Evolutionary conservation across 2,888 invertebrate species (phyloP).

Genomic region (Acleris sparsana): DNA sequence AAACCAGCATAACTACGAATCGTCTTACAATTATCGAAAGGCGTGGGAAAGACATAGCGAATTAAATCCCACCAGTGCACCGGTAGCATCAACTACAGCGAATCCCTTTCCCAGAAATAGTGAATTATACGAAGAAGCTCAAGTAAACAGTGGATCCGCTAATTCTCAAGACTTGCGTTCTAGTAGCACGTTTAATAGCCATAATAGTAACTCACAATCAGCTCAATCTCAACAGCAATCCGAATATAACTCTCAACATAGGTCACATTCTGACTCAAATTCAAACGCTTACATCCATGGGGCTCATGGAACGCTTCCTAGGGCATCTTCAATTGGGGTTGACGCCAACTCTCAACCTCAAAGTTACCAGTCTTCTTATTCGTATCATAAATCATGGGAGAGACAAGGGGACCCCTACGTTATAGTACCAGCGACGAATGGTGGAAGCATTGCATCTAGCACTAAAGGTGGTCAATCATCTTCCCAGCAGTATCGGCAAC

Average conservation of each 20-base stretch:
- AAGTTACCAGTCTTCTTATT: conserved; percentile 76
- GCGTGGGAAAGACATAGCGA: conserved; percentile 74
- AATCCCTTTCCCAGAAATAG: conserved; percentile 58
- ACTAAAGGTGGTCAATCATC: conserved; percentile 52
- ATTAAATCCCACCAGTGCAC: conserved; percentile 50
- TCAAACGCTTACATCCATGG: conserved; percentile 45
- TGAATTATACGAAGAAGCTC: conserved; percentile 62
- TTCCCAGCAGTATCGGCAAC: conserved; percentile 53
- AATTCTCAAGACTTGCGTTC: conserved; percentile 50
- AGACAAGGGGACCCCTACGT: conserved; percentile 78
- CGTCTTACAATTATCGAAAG: conserved; percentile 71
- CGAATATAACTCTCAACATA: conserved; percentile 48
- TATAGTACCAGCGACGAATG: conserved; percentile 63
- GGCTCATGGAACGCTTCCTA: conserved; percentile 43
- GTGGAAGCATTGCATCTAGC: conserved; percentile 34
- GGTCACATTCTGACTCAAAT: conserved; percentile 38
- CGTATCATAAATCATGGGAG: conserved; percentile 81
- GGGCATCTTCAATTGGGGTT: conserved; percentile 47
- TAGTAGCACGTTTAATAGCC: conserved; percentile 46
- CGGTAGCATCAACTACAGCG: conserved; percentile 51
- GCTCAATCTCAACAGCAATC: conserved; percentile 54
- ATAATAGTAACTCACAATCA: conserved; percentile 53
- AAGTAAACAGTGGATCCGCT: conserved; percentile 44
- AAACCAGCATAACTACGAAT: conserved; percentile 61
- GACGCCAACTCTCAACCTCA: conserved; percentile 62